Conservation (phyloP, 23 tunicate species). For the Halocynthia aurantium region DNA sequence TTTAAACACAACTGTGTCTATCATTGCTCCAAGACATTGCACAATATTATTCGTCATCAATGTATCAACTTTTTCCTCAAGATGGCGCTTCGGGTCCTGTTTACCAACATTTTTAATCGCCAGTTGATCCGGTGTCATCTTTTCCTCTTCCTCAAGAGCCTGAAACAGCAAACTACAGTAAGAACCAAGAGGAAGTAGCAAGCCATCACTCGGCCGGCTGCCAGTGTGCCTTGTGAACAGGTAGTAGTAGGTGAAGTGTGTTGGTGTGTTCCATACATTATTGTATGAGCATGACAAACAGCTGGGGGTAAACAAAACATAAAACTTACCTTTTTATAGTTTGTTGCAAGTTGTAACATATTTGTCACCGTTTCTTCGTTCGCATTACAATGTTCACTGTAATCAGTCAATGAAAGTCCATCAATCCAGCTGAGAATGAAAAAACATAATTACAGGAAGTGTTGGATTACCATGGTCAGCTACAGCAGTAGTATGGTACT, state of each 20-base stretch:
- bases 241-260: no score
- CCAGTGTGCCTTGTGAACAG: no score
- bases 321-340: conserved; percentile 65
- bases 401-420: conserved; percentile 71
- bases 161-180: neutral
- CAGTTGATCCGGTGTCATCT: conserved; percentile 87
- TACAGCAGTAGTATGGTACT: no score
- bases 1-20: conserved; percentile 86
- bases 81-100: conserved; percentile 95
- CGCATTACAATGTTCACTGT: conserved; percentile 78
- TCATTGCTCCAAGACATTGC: conserved; percentile 91
- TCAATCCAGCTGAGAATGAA: conserved; percentile 71
- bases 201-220: no score
- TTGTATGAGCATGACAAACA: no score
- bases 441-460: neutral
- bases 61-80: conserved; percentile 89
- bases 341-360: conserved; percentile 84
- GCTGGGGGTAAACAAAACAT: no score
- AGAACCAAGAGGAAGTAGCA: no score
- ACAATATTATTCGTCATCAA: conserved; percentile 82
- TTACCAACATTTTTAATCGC: conserved; percentile 91
- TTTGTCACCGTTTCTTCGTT: conserved; percentile 68
- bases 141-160: conserved; percentile 92
- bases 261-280: no score
- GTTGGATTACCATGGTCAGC: no score